Evolutionary conservation across 2,113 vertebrate species (phyloP).

Genomic region (Tachycineta bicolor): DNA sequence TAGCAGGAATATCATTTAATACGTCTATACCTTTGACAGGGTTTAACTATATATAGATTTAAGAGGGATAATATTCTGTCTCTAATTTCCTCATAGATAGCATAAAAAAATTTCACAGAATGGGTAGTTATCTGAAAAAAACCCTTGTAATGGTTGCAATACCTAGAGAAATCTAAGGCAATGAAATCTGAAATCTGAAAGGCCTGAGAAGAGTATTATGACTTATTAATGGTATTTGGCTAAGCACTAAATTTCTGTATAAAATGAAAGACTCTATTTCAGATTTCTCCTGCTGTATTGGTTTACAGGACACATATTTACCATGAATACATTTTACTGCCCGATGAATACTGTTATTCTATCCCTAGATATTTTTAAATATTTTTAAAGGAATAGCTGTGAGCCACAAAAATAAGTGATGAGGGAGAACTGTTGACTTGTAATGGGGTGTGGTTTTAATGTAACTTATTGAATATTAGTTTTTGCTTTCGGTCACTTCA

Average conservation of each 20-base stretch:
- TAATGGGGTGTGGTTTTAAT: neutral
- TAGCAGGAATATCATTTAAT: neutral
- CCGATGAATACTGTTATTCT: neutral
- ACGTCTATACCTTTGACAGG: neutral
- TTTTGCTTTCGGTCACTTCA: neutral
- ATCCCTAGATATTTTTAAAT: neutral
- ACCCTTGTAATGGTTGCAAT: neutral
- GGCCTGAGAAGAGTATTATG: neutral
- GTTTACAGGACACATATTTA: neutral
- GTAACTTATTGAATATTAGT: neutral
- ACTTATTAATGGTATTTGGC: neutral
- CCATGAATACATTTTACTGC: neutral
- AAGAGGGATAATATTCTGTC: neutral
- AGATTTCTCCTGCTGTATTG: neutral
- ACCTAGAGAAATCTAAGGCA: neutral
- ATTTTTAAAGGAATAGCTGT: neutral
- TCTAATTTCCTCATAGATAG: neutral
- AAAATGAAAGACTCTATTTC: neutral
- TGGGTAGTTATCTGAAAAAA: neutral
- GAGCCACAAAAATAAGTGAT: neutral
- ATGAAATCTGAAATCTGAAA: neutral
- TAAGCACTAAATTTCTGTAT: neutral
- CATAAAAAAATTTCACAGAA: neutral
- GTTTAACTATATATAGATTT: neutral
- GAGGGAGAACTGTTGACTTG: neutral